phyloP scores from a whole-genome alignment of 2,888 invertebrate genomes.

The Girardia tigrina region DNA sequence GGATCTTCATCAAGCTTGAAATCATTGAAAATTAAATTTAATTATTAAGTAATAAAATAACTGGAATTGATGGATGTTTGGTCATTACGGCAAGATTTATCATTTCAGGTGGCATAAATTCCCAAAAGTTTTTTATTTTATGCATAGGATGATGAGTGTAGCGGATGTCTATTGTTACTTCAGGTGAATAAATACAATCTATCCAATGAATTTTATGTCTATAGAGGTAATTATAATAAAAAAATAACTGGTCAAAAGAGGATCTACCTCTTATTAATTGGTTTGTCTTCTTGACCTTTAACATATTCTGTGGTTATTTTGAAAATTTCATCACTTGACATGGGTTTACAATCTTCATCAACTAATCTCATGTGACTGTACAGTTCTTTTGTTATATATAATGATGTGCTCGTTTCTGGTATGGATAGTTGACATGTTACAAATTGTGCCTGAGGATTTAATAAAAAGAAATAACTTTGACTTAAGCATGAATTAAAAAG shows the following conservation, averaged over 20 bases:
- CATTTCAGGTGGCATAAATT: constrained; percentile 21
- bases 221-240: background rate
- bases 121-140: constrained; percentile 56
- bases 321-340: background rate
- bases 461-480: background rate
- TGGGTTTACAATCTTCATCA: constrained; percentile 21
- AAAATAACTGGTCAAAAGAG: background rate
- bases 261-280: background rate
- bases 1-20: constrained; percentile 27
- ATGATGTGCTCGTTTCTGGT: constrained; percentile 30
- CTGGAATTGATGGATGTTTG: constrained; percentile 9
- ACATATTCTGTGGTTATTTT: background rate
- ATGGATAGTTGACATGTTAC: constrained; percentile 27
- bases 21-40: background rate
- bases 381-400: constrained; percentile 29
- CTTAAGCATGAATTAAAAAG: background rate
- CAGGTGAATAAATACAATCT: constrained; percentile 87
- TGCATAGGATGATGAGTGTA: constrained; percentile 84
- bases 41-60: background rate
- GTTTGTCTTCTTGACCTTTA: background rate
- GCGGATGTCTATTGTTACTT: constrained; percentile 73
- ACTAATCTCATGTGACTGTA: constrained; percentile 32
- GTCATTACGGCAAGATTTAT: background rate
- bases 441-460: background rate
- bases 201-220: constrained; percentile 58